A percentile compares a stretch with the other conserved stretches of the same genome.
Evolutionary conservation across 2,888 invertebrate genomes (phyloP).

Genomic region (Microctonus aethiopoides): DNA sequence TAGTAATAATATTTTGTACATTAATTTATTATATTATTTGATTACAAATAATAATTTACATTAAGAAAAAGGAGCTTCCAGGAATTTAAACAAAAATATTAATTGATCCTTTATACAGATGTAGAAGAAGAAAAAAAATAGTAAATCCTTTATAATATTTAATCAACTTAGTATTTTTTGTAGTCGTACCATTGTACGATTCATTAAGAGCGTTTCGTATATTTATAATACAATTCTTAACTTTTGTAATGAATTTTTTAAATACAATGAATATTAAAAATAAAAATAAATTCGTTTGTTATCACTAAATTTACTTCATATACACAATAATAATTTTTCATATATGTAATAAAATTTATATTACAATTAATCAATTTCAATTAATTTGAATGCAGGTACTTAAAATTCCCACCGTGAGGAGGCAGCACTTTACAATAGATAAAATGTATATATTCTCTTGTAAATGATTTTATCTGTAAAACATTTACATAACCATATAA

Average conservation of each 20-base stretch:
- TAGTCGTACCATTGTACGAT: slow-evolving; percentile 3
- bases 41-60: background rate
- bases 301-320: background rate
- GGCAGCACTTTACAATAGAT: too few species aligned
- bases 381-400: background rate
- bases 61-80: background rate
- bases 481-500: too few species aligned
- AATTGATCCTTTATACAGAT: background rate
- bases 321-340: background rate
- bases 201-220: slow-evolving; percentile 1
- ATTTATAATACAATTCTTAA: slow-evolving; percentile 8
- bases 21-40: background rate
- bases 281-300: background rate
- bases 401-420: too few species aligned
- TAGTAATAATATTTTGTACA: background rate
- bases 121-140: background rate
- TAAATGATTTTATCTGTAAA: too few species aligned
- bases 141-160: background rate
- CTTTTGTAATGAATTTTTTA: slow-evolving; percentile 16
- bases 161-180: background rate
- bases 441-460: too few species aligned
- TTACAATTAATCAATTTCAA: too few species aligned
- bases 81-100: background rate
- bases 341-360: too few species aligned
- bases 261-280: background rate